Evolutionary conservation across 1,140 invertebrate species (phyloP), one percentile per base, ranked within the genome.

Genomic region (Nebria ingens): DNA sequence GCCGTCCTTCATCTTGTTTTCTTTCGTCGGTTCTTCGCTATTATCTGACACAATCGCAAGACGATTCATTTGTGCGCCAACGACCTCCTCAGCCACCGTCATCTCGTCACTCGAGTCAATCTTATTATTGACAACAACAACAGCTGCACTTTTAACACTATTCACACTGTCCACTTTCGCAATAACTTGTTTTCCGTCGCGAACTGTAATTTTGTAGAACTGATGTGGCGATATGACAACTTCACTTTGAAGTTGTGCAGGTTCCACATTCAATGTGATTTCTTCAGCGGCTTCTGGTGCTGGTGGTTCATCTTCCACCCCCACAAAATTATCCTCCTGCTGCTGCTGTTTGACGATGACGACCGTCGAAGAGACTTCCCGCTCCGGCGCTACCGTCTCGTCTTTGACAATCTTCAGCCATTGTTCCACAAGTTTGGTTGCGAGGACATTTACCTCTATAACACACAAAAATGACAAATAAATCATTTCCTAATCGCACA

Each of bases 361-460:
- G 13, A 53, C 52, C 1, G 54, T 53, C 12, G 55, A 54, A 21
- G 52, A 50, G 20, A 58, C 51, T 15, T 55, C 53, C 57, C 52
- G 55, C n/a, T 65, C 60, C 55, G 57, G 50, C 55, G 52, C 52
- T 55, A 21, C 52, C 15, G 76, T 74, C 68, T 82, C 78, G 52
- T 79, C 80, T 72, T 88, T 91, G 0, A 91, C 88, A 55, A 91
- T 84, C 63, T 86, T 87, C 61, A 93, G 77, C 93, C 93, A 96
- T 69, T 89, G 85, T 61, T 91, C 85, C n/a, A 95, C 91, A 40
- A 95, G 74, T 65, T 85, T 82, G 52, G 81, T 80, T 15, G 91
- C 89, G 57, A 92, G 68, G 45, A 77, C 71, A 63, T 82, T 77
- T 21, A 89, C 84, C 64, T 75, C 84, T 86, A 71, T 62, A 73